Conservation (phyloP, 1,140 invertebrate genomes). For the Fopius arisanus region DNA sequence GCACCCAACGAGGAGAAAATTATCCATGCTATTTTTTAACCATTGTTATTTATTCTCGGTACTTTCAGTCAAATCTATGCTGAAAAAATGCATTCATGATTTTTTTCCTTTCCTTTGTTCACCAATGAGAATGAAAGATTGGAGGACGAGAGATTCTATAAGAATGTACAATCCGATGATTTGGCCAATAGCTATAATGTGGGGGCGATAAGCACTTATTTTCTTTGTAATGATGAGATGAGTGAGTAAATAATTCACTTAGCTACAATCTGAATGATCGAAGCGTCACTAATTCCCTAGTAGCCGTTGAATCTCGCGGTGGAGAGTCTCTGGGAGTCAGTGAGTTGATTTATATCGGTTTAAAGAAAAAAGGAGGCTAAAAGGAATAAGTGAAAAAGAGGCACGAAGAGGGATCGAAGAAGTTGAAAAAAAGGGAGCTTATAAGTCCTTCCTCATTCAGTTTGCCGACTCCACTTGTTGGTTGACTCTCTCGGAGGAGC, state of each 20-base stretch:
- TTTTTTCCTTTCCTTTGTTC: neutral
- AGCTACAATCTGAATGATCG: neutral
- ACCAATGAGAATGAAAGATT: neutral
- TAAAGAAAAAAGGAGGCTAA: conserved; percentile 44
- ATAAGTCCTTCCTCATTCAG: conserved; percentile 18
- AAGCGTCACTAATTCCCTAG: conserved; percentile 40
- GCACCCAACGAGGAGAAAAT: conserved; percentile 27
- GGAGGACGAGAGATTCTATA: neutral
- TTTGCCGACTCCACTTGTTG: conserved; percentile 14
- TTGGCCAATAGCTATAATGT: neutral
- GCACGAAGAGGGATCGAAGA: conserved; percentile 33
- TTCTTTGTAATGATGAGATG: neutral
- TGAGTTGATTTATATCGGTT: conserved; percentile 55
- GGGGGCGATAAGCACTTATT: too few species aligned
- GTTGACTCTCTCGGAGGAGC: neutral
- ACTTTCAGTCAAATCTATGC: neutral
- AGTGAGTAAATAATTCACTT: neutral
- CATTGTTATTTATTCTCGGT: conserved; percentile 27
- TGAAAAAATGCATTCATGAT: neutral
- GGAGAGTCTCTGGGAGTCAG: conserved; percentile 35
- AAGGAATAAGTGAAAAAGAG: conserved; percentile 2
- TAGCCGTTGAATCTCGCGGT: conserved; percentile 10
- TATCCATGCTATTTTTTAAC: conserved; percentile 24
- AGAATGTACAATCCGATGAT: neutral
- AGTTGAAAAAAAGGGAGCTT: neutral